phyloP scores from a whole-genome alignment of 2,888 invertebrate species.

The Morinoia aosen region DNA sequence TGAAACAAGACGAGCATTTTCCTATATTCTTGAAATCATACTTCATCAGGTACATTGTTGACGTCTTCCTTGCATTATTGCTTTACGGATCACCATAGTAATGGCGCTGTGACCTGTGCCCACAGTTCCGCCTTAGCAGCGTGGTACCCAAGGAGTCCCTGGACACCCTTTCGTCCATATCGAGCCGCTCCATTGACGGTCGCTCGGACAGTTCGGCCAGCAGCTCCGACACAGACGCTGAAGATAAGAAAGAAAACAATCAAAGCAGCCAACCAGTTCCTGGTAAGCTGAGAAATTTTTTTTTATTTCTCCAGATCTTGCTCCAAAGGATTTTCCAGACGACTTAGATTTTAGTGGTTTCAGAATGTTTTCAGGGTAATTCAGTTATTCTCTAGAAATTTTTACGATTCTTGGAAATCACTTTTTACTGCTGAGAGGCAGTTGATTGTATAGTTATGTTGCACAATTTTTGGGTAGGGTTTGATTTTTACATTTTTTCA shows the following conservation, averaged over 20 bases:
- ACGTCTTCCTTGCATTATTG: neutral
- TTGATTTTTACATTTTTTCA: neutral
- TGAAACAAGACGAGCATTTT: neutral
- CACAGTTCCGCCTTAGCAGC: conserved; percentile 38
- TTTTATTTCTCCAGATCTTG: neutral
- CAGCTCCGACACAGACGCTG: conserved; percentile 40
- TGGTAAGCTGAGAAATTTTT: neutral
- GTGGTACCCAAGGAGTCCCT: conserved; percentile 36
- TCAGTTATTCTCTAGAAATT: neutral
- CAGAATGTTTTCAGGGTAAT: neutral
- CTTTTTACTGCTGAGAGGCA: neutral
- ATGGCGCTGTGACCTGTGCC: neutral
- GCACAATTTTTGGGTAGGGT: neutral
- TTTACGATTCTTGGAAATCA: neutral
- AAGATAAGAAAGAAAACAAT: conserved; percentile 27
- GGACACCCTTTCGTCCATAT: conserved; percentile 41
- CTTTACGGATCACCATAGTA: neutral
- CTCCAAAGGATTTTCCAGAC: neutral
- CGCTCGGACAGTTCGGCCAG: conserved; percentile 14
- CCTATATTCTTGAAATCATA: neutral
- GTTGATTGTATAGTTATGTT: neutral
- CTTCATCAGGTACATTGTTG: neutral
- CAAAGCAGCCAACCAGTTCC: conserved; percentile 2
- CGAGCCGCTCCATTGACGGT: conserved; percentile 48
- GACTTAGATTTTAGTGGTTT: neutral